Base-by-base conservation (phyloP, 2,888 invertebrate genomes). In the Geophilus truncorum region DNA sequence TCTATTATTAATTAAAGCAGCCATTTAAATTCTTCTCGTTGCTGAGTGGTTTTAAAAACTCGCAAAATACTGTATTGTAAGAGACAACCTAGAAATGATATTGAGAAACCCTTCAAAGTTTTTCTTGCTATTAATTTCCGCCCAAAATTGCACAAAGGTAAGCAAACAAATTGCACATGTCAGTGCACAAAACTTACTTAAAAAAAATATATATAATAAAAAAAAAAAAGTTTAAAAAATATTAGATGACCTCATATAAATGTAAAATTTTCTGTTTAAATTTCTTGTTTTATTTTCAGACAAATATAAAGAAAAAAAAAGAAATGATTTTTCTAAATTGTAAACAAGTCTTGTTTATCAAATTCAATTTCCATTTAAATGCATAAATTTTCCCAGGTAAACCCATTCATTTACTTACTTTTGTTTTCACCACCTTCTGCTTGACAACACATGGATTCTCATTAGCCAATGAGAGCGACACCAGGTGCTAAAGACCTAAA, bases 401-500 rank as follows among this genome's bases (percentile, higher is more conserved):
- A 62, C 28, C 62, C 62, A 62, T 9, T 62, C 62, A 28, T 62
- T 62, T 62, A 23, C 62, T 25, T 62, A 62, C 62, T 62, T 62
- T 62, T 62, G 62, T 62, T 62, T 62, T 62, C 62, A 23, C 62
- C 25, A 62, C 7, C 23, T 62, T 62, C 62, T 62, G 62, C 62
- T 10, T 62, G 62, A 62, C 62, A 62, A 62, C 62, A 10, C 62
- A 62, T 62, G 62, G 62, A 62, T 62, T 28, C 62, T 62, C 62
- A 62, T 62, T 62, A 62, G 62, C 62, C 62, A 62, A 62, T 62
- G 62, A 25, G 62, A 62, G 45, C 32, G 45, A 62, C 62, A 62
- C 62, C 62, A 62, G 62, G 62, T 62, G 62, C 62, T 62, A 62
- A 62, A 62, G 45, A 62, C 28, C 62, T 62, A 62, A 62, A 62